phyloP scores from a whole-genome alignment of 2,113 vertebrate species.

The Ptilorrhoa leucosticta region DNA sequence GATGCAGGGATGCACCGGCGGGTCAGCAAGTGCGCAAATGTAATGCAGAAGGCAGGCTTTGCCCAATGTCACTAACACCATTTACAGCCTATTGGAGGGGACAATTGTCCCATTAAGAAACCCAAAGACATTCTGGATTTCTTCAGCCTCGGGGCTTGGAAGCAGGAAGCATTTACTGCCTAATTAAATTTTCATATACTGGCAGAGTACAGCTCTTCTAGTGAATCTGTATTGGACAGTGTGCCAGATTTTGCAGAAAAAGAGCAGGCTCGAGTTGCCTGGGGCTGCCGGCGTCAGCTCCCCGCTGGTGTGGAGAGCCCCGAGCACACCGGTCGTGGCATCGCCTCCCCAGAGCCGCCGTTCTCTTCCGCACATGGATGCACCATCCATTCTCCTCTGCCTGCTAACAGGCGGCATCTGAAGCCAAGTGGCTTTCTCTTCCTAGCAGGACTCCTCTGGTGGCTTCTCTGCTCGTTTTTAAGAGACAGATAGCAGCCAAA shows the following conservation, averaged over 20 bases:
- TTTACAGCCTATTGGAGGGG: constrained; percentile 3
- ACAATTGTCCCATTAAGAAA: constrained; percentile 34
- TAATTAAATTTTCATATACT: constrained; percentile 59
- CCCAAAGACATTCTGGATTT: constrained; percentile 27
- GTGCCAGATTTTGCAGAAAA: neutral
- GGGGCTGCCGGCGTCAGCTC: neutral
- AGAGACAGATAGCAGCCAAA: neutral
- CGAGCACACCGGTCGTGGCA: accelerated
- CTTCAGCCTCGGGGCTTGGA: constrained; percentile 37
- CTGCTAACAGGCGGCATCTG: neutral
- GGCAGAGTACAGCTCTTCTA: neutral
- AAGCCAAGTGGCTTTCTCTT: neutral
- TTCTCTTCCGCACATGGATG: accelerated
- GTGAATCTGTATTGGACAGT: neutral
- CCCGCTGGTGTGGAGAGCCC: accelerated
- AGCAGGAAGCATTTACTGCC: constrained; percentile 27
- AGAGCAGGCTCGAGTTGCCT: neutral
- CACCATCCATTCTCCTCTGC: accelerated
- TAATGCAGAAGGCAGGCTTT: neutral
- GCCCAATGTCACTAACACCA: neutral
- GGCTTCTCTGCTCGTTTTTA: neutral
- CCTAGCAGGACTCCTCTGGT: neutral
- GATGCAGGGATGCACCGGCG: neutral
- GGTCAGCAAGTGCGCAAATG: neutral
- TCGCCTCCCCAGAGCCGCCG: neutral